Base-by-base conservation (phyloP, 2,888 invertebrate genomes). In the Iphiclides podalirius region DNA sequence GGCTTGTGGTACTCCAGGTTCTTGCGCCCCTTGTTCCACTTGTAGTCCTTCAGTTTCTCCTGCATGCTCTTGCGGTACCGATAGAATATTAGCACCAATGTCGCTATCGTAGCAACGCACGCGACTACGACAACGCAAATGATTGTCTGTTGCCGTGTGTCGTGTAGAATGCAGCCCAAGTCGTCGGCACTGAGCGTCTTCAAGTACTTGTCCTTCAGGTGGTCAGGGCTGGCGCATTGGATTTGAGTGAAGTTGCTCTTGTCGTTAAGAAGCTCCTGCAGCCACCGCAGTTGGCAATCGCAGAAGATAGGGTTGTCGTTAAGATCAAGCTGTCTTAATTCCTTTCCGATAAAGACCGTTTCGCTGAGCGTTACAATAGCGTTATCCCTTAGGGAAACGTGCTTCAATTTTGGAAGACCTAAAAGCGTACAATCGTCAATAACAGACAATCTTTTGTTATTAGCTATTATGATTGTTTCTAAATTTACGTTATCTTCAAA, bases 1-100 rank as follows among this genome's bases (percentile, higher is more conserved):
- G 96, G 96, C 84, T 96, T 96, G 75, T 96, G 95, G 78, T 96
- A 96, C 73, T 96, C 96, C 61, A 95, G 93, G 78, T 96, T 95
- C 72, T 96, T 96, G 33, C 95, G 91, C 51, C 93, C 90, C 67
- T 94, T 94, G 77, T 93, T 94, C 93, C 94, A 94, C 67, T 94
- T 94, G 86, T 94, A 94, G 69, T 94, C 95, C 73, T 96, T 96
- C 49, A 96, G 88, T 47, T 94, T 93, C 67, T 95, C 95, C 35
- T 94, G 93, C 63, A 96, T 93, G 67, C 93, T 92, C 56, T 94
- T 93, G 20, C 96, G 91, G 72, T 95, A 96, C 63, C 94, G 90
- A 76, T 95, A 96, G 54, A 95, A 82, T 38, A 96, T 90, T 57
- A 96, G 83, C 2, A 93, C 92, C 43, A 96, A 75, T 0, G 93